Conservation (phyloP, 2,113 vertebrate genomes). For the Elephantulus edwardii region DNA sequence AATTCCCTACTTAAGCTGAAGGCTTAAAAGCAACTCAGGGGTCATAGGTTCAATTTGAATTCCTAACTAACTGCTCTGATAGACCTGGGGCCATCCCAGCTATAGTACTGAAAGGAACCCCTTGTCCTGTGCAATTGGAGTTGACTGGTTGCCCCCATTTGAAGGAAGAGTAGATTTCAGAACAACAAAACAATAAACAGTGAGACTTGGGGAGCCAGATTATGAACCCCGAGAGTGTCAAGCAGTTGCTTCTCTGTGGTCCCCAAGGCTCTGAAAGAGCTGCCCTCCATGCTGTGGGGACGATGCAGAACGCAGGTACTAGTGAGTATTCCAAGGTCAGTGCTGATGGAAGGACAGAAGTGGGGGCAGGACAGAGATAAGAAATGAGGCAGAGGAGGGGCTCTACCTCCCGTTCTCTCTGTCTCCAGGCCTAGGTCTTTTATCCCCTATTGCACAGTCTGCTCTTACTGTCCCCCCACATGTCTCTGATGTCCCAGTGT, state of each 20-base stretch:
- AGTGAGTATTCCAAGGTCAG: not conserved
- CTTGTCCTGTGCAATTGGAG: not conserved
- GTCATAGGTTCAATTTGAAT: not conserved
- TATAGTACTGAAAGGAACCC: not conserved
- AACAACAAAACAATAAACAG: not conserved
- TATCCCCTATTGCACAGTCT: not conserved
- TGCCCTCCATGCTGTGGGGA: not conserved
- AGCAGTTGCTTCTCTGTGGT: not conserved
- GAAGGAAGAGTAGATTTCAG: not conserved
- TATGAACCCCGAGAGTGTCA: too few species aligned
- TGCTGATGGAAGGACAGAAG: not conserved
- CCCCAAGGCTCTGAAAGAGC: too few species aligned
- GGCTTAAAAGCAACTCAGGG: not conserved
- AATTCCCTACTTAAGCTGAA: not conserved
- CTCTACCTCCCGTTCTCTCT: not conserved
- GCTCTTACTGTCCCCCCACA: not conserved
- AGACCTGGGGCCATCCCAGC: not conserved
- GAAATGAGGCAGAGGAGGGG: too few species aligned
- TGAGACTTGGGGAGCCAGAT: not conserved
- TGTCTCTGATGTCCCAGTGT: rapidly evolving
- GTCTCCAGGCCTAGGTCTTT: not conserved
- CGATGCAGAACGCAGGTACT: too few species aligned
- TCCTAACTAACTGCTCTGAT: too few species aligned
- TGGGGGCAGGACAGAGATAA: not conserved
- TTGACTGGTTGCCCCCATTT: not conserved